These are phyloP conservation scores for Beroe ovata DNA, from an alignment of 37 sponge, comb jelly and placozoan species.

Conservation along the genomic window DNA sequence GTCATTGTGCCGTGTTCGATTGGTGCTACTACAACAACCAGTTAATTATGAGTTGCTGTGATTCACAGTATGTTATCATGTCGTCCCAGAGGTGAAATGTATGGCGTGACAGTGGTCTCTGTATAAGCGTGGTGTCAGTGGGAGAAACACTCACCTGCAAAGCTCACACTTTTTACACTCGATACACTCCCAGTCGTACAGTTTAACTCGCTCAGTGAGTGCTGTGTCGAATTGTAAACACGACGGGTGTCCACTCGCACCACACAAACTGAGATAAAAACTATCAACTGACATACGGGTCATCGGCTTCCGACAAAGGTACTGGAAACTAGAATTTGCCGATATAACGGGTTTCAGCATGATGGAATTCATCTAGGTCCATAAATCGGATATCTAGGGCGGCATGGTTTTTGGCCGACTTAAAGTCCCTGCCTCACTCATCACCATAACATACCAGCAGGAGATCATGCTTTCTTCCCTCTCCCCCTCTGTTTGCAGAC, in stretches of 20 bases:
- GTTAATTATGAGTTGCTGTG: no score
- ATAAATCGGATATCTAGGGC: no score
- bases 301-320: no score
- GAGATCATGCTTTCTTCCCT: constrained; percentile 74
- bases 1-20: not conserved
- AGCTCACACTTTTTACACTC: constrained; percentile 93
- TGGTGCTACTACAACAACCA: no score
- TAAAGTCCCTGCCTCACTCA: not conserved
- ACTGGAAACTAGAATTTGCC: no score
- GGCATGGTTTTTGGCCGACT: no score
- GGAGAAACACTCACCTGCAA: constrained; percentile 74
- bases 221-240: constrained; percentile 84
- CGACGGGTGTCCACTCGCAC: constrained; percentile 79
- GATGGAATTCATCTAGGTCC: no score
- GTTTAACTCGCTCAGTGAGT: constrained; percentile 77
- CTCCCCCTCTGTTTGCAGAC: constrained; percentile 83
- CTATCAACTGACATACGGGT: no score
- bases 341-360: no score
- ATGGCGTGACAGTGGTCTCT: not conserved
- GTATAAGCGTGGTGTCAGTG: not conserved
- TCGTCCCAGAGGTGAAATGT: no score
- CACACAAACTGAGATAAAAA: constrained; percentile 64
- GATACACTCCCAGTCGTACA: constrained; percentile 92
- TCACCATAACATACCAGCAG: constrained; percentile 60
- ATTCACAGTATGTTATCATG: no score